Evolutionary conservation across 2,888 invertebrate genomes (phyloP), one percentile per base, ranked within the genome.

Genomic region (Torymus tubicola): DNA sequence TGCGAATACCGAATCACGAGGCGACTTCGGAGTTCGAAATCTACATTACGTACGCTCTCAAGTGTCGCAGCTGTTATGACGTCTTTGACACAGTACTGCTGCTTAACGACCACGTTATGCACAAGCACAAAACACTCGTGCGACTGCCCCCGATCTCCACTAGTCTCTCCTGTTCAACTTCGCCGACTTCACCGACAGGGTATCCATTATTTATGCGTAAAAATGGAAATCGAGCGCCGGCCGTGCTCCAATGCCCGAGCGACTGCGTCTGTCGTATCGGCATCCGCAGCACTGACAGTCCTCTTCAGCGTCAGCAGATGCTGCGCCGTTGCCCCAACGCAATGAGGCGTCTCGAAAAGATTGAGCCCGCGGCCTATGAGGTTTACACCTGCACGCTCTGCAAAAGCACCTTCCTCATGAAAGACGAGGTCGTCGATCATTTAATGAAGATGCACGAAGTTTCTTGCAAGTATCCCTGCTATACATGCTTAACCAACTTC

Each of bases 361-460:
- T 83, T 24, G 80, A 83, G 31, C 69, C 79, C 2, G 83, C 83
- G 0, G 83, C 81, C 5, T 81, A 83, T 58, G 83, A 83, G n/a
- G 83, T 83, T 1, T 83, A 81, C 70, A 80, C 80, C 12, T 83
- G 83, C 57, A 80, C 71, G 10, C 71, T 83, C 11, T 83, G 83
- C 63, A 77, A 83, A 52, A 83, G 80, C 52, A 83, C 81, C 3
- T 83, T 81, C 79, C 67, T 83, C 4, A 77, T 80, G 81, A 83
- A 83, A 24, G 80, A 81, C 55, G 83, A 83, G 53, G 83, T 83
- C 0, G 73, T 83, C 24, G 80, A 83, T 13, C 83, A 83, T 13
- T 52, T 83, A 2, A 79, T 81, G 79, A 83, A 80, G 60, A 80
- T 81, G 79, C 83, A 83, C 77, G 81, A 81, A n/a, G 81, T 83